Percentiles rank a stretch among this genome's conserved stretches.
Evolutionary conservation across 2,797 vertebrate species (phyloP).

Genomic region (Microctenopoma lineatum): DNA sequence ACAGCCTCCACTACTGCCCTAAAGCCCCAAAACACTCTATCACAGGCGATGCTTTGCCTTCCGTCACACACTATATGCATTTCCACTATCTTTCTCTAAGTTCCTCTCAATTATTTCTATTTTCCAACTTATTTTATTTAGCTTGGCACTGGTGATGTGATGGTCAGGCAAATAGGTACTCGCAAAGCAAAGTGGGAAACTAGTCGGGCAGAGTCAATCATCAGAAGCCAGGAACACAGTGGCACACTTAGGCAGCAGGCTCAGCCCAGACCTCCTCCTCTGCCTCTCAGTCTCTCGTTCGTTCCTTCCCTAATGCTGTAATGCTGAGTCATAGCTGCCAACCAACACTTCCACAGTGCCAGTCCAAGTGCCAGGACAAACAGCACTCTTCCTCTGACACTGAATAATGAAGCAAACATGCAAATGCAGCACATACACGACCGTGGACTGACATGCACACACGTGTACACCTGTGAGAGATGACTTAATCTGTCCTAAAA

Average conservation of each 20-base stretch:
- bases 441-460: conserved; percentile 22
- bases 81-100: conserved; percentile 26
- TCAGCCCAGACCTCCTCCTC: conserved; percentile 53
- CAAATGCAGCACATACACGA: conserved; percentile 54
- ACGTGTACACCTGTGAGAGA: conserved; percentile 38
- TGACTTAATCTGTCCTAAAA: conserved; percentile 2
- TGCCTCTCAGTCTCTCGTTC: conserved; percentile 43
- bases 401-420: conserved; percentile 73
- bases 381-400: conserved; percentile 75
- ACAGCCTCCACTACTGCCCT: conserved; percentile 36
- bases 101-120: conserved; percentile 16
- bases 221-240: conserved; percentile 54
- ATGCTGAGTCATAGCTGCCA: conserved; percentile 85
- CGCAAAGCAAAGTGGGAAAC: conserved; percentile 40
- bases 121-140: conserved; percentile 6
- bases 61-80: conserved; percentile 21
- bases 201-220: conserved; percentile 56
- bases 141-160: background rate
- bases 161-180: conserved; percentile 33
- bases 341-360: conserved; percentile 79
- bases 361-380: conserved; percentile 79
- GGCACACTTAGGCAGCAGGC: conserved; percentile 66
- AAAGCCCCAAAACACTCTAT: conserved; percentile 39
- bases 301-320: conserved; percentile 71
- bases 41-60: conserved; percentile 33